Conservation (phyloP, 2,888 invertebrate species). For the Drosophila meridionalis region DNA sequence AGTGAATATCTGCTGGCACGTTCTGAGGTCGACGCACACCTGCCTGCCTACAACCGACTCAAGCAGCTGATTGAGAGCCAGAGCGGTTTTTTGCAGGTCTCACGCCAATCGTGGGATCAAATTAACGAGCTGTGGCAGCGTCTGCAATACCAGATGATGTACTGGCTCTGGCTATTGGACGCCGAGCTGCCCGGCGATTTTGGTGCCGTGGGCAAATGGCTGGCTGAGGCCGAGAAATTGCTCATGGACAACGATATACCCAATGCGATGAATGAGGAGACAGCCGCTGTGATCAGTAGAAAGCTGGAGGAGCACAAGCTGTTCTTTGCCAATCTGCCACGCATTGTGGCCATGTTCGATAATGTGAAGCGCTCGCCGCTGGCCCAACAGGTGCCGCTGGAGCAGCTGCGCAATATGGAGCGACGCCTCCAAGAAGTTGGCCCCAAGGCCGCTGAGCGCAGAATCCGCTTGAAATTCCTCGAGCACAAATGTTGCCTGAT, state of each 20-base stretch:
- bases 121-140: conserved; percentile 93
- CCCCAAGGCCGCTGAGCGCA: conserved; percentile 91
- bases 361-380: conserved; percentile 89
- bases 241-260: conserved; percentile 92
- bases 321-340: conserved; percentile 94
- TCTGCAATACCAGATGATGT: conserved; percentile 90
- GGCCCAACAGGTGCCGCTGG: conserved; percentile 90
- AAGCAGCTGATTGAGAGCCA: conserved; percentile 92
- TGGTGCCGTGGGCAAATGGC: conserved; percentile 94
- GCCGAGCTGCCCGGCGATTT: conserved; percentile 94
- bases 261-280: conserved; percentile 93
- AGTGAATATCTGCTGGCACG: conserved; percentile 92
- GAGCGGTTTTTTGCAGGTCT: conserved; percentile 91
- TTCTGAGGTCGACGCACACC: conserved; percentile 90
- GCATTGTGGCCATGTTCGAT: conserved; percentile 91
- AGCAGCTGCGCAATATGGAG: conserved; percentile 93
- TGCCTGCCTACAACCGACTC: conserved; percentile 90
- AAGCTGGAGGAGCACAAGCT: conserved; percentile 95
- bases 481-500: conserved; percentile 97
- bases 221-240: conserved; percentile 94
- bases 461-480: conserved; percentile 94
- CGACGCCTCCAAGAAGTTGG: conserved; percentile 91
- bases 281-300: conserved; percentile 93
- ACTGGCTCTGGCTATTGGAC: conserved; percentile 96
- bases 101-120: conserved; percentile 94